Evolutionary conservation across 2,888 invertebrate genomes (phyloP).

Genomic region (Dryomyza anilis): DNA sequence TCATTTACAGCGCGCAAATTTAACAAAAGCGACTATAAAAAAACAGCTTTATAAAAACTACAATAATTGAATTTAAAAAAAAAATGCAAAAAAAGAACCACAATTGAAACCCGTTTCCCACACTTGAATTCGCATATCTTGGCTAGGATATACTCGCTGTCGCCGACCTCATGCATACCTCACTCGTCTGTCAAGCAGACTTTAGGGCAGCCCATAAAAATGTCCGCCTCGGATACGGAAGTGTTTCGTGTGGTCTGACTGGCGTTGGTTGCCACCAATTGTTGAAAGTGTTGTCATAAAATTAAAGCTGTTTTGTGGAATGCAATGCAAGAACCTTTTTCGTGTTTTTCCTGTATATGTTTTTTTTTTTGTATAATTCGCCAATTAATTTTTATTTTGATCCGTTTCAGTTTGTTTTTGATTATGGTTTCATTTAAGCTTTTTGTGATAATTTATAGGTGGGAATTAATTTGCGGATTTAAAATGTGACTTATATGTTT

Average conservation of each 20-base stretch:
- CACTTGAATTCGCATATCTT: too few relatives aligned
- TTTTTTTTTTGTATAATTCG: neutral
- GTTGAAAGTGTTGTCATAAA: neutral
- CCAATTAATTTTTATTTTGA: neutral
- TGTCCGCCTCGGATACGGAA: conserved; percentile 1
- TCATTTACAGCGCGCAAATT: neutral
- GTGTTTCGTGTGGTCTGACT: neutral
- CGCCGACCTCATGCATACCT: neutral
- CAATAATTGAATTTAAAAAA: neutral
- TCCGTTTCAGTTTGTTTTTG: too few relatives aligned
- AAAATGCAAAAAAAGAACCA: too few relatives aligned
- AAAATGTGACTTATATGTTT: too few relatives aligned
- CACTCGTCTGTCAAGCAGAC: neutral
- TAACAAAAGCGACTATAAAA: neutral
- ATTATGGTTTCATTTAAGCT: too few relatives aligned
- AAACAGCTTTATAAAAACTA: neutral
- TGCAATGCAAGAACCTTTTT: neutral
- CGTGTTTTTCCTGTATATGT: too few relatives aligned
- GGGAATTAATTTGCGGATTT: too few relatives aligned
- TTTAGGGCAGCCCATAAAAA: neutral
- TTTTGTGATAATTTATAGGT: too few relatives aligned
- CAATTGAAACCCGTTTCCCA: too few relatives aligned
- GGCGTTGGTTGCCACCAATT: neutral
- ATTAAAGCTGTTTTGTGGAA: neutral
- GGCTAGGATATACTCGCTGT: too few relatives aligned